Evolutionary conservation across 2,888 invertebrate genomes (phyloP).

Genomic region (Drosophila suboccidentalis): DNA sequence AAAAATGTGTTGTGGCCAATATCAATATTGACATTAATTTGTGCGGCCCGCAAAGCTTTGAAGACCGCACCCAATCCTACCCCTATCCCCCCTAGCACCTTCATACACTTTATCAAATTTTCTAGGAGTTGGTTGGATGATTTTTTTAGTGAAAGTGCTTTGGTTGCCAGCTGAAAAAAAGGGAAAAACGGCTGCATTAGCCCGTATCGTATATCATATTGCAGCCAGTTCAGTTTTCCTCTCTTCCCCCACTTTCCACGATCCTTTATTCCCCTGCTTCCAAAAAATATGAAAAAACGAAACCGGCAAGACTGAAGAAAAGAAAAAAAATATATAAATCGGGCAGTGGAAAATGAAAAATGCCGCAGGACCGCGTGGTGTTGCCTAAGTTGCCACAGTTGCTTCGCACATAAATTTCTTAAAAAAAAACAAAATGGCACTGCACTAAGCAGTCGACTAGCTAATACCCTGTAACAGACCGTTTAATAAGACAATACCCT

Average conservation of each 20-base stretch:
- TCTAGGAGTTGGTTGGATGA: neutral
- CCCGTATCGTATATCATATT: constrained; percentile 74
- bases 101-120: neutral
- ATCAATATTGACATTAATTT: constrained; percentile 80
- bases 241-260: too few species aligned
- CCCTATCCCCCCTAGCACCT: neutral
- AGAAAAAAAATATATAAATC: constrained; percentile 8
- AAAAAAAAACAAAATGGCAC: neutral
- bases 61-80: neutral
- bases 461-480: too few species aligned
- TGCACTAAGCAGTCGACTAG: neutral
- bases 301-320: constrained; percentile 13
- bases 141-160: constrained; percentile 63
- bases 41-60: constrained; percentile 45
- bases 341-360: constrained; percentile 46
- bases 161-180: constrained; percentile 12
- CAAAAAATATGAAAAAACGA: neutral
- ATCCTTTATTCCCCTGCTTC: too few species aligned
- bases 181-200: constrained; percentile 51
- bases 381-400: constrained; percentile 57
- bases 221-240: constrained; percentile 25
- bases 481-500: too few species aligned
- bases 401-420: constrained; percentile 51
- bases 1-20: constrained; percentile 64
- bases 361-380: constrained; percentile 34